Evolutionary conservation across 2,113 vertebrate species (phyloP), one percentile per base, ranked within the genome.

Genomic region (Anguilla rostrata): DNA sequence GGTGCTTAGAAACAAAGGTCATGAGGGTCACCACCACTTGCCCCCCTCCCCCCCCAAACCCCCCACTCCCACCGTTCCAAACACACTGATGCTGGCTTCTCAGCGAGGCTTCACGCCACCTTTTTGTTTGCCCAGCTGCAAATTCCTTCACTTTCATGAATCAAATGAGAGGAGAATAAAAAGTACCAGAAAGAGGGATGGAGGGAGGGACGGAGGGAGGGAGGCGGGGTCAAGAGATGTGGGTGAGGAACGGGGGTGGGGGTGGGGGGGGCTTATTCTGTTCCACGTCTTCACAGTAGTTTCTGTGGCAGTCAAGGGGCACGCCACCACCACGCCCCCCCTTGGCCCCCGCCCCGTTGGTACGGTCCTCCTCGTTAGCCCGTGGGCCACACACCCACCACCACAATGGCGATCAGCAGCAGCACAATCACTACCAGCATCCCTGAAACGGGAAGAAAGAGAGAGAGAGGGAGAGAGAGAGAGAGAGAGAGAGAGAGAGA

Each of bases 361-460:
- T 6, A 18, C 29, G 16, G 88, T 60, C 88, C 87, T 87, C 84
- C 29, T 87, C 71, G 22, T 91, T 90, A 34, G 80, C 89, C 94
- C 89, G 91, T 85, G 0, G 95, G 94, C 96, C 96, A 96, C 49
- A 88, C 91, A 2, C 92, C 95, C 8, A 96, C 85, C 83, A 96
- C 93, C 22, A 96, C 39, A 82, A 96, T 96, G 88, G 96, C 95
- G 60, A 96, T 94, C 0, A 96, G 92, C 34, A 96, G 94, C 86
- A 96, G 93, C 1, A 96, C 94, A 56, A 96, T 96, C 86, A 96
- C 94, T 92, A 96, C 95, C 94, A 95, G 82, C 96, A 96, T 96
- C 82, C 96, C 96, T 96, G 92, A 20, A 75, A 41, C 83, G 85
- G 78, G 86, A 82, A 26, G n/a, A 88, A 84, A 87, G 71, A 34